A percentile compares a stretch with the other conserved stretches of the same genome.
Conservation (phyloP, 2,888 invertebrate genomes). For the Cheiracanthium punctorium region DNA sequence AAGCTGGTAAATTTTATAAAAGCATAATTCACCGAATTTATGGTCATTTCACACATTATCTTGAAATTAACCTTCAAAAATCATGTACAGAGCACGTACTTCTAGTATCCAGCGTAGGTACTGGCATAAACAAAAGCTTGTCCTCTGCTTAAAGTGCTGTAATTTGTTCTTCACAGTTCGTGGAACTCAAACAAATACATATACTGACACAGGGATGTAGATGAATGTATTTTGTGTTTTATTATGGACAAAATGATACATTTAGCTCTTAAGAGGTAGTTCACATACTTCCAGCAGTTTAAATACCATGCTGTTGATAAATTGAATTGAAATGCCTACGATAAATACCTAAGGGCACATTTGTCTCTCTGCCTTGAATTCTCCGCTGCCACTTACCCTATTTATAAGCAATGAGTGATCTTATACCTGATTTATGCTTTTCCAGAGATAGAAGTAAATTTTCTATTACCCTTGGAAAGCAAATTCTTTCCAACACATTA, state of each 20-base stretch:
- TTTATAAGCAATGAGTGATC: background rate
- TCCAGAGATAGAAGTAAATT: background rate
- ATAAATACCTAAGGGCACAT: constrained; percentile 10
- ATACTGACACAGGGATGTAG: background rate
- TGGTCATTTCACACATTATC: too few species aligned
- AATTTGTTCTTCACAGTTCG: too few species aligned
- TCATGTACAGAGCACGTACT: too few species aligned
- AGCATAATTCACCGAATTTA: too few species aligned
- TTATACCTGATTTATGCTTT: constrained; percentile 1
- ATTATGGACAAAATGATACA: background rate
- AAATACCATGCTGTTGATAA: constrained; percentile 2
- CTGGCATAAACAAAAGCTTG: too few species aligned
- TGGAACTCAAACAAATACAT: too few species aligned
- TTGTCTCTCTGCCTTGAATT: background rate
- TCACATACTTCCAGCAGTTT: background rate
- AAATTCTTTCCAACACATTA: background rate
- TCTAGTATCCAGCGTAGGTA: too few species aligned
- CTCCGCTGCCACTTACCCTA: background rate
- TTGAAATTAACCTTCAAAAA: too few species aligned
- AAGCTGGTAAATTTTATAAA: too few species aligned
- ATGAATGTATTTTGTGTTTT: background rate
- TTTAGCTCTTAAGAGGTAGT: background rate
- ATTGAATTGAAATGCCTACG: background rate
- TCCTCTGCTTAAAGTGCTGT: too few species aligned
- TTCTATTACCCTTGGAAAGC: background rate